Evolutionary conservation across 1,140 invertebrate species (phyloP).

Genomic region (Leguminivora glycinivorella): DNA sequence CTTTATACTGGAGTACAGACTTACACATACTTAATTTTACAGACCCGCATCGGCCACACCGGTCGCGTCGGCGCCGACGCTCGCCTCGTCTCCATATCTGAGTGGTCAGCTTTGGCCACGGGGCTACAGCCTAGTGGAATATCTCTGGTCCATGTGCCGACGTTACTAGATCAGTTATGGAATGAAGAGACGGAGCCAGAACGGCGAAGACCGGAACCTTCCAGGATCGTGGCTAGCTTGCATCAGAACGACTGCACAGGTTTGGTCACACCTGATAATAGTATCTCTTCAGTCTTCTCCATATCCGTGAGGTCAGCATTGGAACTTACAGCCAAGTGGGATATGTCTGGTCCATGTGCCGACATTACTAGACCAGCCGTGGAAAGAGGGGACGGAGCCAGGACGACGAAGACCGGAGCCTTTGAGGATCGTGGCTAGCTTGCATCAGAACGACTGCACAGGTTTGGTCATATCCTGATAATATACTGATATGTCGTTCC

Average conservation of each 20-base stretch:
- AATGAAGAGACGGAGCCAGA: constrained; percentile 79
- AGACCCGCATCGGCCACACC: constrained; percentile 81
- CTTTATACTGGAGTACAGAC: not conserved
- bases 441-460: constrained; percentile 66
- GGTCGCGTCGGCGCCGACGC: constrained; percentile 91
- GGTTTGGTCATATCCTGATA: too few species aligned
- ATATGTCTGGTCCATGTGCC: constrained; percentile 82
- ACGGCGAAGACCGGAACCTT: constrained; percentile 55
- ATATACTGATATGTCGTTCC: too few species aligned
- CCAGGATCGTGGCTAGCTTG: constrained; percentile 78
- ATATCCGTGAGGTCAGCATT: constrained; percentile 82
- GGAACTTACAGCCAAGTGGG: constrained; percentile 79
- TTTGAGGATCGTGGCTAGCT: constrained; percentile 77
- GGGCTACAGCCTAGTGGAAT: constrained; percentile 80
- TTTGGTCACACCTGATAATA: constrained; percentile 26
- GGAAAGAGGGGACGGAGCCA: constrained; percentile 83
- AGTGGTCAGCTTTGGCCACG: constrained; percentile 81
- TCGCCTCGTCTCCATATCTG: constrained; percentile 82
- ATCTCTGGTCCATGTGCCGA: constrained; percentile 83
- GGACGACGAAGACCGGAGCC: constrained; percentile 54
- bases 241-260: constrained; percentile 69
- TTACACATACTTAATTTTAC: constrained; percentile 38
- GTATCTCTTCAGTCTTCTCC: constrained; percentile 82
- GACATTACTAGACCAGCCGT: constrained; percentile 91
- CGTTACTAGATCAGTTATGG: constrained; percentile 92